These are phyloP conservation scores for Netelia melanura DNA, from an alignment of 2,888 invertebrate species.

Conservation along the genomic window DNA sequence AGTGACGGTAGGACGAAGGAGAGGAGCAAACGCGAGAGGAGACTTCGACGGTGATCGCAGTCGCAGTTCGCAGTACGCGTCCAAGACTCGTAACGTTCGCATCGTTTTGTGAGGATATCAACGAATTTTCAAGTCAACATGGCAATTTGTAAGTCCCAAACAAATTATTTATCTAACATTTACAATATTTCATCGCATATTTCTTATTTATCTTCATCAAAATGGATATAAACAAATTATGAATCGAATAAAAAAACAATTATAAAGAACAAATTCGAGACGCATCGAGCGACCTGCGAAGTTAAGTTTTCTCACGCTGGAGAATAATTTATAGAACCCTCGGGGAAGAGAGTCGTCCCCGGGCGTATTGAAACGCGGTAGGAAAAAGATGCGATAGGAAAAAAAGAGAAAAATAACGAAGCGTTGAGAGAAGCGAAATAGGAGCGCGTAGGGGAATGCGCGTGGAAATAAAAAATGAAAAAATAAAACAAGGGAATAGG, in stretches of 20 bases:
- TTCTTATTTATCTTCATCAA: not conserved
- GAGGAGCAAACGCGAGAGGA: conserved; percentile 1
- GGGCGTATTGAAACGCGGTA: not conserved
- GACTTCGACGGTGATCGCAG: conserved; percentile 39
- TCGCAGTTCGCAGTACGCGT: conserved; percentile 61
- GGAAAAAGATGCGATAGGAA: not conserved
- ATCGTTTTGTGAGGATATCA: conserved; percentile 56
- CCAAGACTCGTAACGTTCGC: conserved; percentile 56
- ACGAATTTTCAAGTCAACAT: conserved; percentile 44
- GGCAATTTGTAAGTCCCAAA: conserved; percentile 63
- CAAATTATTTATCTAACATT: too few species aligned
- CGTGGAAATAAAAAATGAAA: not conserved
- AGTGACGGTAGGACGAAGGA: not conserved
- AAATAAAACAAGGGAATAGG: not conserved
- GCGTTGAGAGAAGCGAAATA: not conserved
- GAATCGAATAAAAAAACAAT: too few species aligned
- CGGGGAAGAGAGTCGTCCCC: not conserved
- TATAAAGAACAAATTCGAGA: too few species aligned
- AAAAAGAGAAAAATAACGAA: not conserved
- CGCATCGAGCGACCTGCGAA: too few species aligned
- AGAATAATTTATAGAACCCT: too few species aligned
- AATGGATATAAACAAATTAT: not conserved
- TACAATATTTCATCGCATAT: not conserved
- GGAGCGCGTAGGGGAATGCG: conserved; percentile 22
- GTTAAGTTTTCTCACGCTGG: too few species aligned